Evolutionary conservation across 2,797 vertebrate species (phyloP).

Genomic region (Macropus fuliginosus): DNA sequence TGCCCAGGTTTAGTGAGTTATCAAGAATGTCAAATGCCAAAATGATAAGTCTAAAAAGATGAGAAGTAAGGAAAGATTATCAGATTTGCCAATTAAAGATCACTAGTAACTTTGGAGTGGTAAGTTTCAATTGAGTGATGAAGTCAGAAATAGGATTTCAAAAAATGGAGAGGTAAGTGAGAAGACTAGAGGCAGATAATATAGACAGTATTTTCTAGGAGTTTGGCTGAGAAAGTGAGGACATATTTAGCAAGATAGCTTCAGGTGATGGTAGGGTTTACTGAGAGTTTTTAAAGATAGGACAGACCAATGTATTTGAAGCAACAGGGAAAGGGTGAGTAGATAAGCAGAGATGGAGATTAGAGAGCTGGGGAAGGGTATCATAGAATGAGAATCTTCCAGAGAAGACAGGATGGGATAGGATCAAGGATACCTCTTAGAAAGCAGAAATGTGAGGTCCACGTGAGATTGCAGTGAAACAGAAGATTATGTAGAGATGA

Average conservation of each 20-base stretch:
- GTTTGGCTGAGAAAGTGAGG: not conserved
- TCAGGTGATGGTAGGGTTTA: not conserved
- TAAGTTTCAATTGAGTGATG: not conserved
- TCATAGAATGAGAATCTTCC: not conserved
- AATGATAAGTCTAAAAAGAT: not conserved
- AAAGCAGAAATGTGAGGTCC: not conserved
- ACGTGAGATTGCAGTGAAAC: not conserved
- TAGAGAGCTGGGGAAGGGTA: not conserved
- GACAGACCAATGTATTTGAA: not conserved
- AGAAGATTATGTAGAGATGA: not conserved
- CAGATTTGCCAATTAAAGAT: not conserved
- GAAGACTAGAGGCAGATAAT: not conserved
- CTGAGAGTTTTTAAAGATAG: not conserved
- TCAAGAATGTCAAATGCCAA: not conserved
- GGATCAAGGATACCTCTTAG: not conserved
- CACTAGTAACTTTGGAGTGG: not conserved
- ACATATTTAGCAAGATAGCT: not conserved
- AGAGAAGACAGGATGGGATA: not conserved
- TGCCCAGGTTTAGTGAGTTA: not conserved
- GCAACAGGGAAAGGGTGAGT: not conserved
- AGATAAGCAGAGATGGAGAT: not conserved
- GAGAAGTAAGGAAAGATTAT: not conserved
- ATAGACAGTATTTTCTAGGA: not conserved
- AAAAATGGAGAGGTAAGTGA: not conserved
- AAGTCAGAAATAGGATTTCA: not conserved